phyloP scores from a whole-genome alignment of 2,888 invertebrate species.

The Monoplex corrugatus region DNA sequence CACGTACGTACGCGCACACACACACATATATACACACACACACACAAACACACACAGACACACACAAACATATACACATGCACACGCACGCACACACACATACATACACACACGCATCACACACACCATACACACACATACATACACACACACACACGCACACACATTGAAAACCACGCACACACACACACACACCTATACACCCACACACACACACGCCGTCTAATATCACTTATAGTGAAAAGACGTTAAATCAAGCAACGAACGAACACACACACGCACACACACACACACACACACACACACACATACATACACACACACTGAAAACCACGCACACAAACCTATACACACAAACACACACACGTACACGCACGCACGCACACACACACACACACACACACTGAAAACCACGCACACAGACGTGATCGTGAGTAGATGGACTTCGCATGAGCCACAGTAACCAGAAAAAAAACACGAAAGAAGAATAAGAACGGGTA shows the following conservation, averaged over 20 bases:
- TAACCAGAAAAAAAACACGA: too few relatives aligned
- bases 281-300: not conserved
- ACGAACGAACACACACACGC: not conserved
- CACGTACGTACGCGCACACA: not conserved
- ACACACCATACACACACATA: not conserved
- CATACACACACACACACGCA: not conserved
- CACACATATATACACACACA: constrained; percentile 11
- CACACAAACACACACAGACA: constrained; percentile 16
- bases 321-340: constrained; percentile 4
- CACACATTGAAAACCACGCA: too few relatives aligned
- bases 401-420: too few relatives aligned
- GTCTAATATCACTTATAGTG: too few relatives aligned
- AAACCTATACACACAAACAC: too few relatives aligned
- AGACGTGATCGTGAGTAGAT: too few relatives aligned
- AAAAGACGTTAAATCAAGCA: not conserved
- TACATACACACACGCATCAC: not conserved
- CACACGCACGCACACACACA: not conserved
- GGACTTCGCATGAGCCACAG: too few relatives aligned
- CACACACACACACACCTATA: not conserved
- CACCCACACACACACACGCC: not conserved
- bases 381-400: too few relatives aligned
- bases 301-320: constrained; percentile 28
- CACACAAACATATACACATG: not conserved
- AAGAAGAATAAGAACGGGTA: too few relatives aligned
- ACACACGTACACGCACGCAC: too few relatives aligned